phyloP scores from a whole-genome alignment of 2,797 vertebrate species.

The Aplochiton taeniatus region DNA sequence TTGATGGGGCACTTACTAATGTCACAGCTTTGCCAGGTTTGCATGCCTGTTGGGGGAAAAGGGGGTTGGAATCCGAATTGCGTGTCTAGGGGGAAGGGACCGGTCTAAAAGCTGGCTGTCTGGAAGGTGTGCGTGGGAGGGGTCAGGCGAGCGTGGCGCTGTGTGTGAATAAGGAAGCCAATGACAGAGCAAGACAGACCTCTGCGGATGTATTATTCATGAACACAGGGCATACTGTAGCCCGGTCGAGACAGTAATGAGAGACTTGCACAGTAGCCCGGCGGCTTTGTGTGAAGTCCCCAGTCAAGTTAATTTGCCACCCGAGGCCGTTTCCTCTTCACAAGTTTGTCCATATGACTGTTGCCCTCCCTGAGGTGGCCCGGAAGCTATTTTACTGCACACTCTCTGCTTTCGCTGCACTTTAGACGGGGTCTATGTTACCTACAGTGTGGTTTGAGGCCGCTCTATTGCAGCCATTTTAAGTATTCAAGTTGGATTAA shows the following conservation, averaged over 20 bases:
- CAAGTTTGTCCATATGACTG: neutral
- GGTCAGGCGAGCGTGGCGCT: neutral
- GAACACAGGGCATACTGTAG: neutral
- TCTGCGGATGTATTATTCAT: conserved; percentile 14
- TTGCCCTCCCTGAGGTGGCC: neutral
- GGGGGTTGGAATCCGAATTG: neutral
- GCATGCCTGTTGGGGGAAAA: no score
- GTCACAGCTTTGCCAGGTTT: no score
- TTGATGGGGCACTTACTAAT: no score
- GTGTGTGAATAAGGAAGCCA: neutral
- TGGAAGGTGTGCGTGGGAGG: neutral
- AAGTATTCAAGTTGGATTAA: no score
- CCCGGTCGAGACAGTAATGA: neutral
- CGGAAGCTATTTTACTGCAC: no score
- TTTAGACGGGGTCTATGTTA: no score
- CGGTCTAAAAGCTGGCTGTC: no score
- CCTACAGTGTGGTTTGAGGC: no score
- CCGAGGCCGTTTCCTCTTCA: neutral
- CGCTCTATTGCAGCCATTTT: no score
- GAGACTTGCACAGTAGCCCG: neutral
- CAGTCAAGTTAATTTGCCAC: neutral
- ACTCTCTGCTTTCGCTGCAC: no score
- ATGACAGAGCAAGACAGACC: conserved; percentile 9
- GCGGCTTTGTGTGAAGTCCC: neutral
- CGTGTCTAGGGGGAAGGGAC: conserved; percentile 12